phyloP scores from a whole-genome alignment of 2,888 invertebrate genomes.

The Plebejus argus region DNA sequence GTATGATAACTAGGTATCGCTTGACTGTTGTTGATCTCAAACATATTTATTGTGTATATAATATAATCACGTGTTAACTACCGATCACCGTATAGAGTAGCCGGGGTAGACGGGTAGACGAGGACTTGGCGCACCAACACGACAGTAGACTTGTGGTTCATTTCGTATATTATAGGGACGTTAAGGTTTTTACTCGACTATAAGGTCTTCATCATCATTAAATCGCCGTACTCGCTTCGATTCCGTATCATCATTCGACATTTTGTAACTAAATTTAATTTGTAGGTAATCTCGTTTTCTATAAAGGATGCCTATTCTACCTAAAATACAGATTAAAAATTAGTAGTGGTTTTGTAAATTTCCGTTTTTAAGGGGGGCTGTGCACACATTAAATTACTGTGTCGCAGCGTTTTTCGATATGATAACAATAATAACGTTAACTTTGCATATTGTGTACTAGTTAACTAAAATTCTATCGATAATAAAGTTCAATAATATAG shows the following conservation, averaged over 20 bases:
- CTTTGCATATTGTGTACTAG: neutral
- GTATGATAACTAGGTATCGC: conserved; percentile 59
- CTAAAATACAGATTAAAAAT: neutral
- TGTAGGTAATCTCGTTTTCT: conserved; percentile 1
- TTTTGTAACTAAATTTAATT: neutral
- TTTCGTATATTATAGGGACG: conserved; percentile 56
- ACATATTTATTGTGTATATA: conserved; percentile 70
- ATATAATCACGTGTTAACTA: conserved; percentile 76
- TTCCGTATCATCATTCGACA: neutral
- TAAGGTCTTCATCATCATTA: conserved; percentile 4
- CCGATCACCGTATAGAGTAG: conserved; percentile 67
- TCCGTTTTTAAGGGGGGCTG: neutral
- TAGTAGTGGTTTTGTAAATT: neutral
- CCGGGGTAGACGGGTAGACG: conserved; percentile 45
- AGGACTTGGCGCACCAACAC: conserved; percentile 77
- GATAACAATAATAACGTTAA: neutral
- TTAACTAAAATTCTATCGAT: conserved; percentile 15
- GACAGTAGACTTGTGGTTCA: conserved; percentile 72
- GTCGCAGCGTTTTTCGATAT: neutral
- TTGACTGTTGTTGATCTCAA: conserved; percentile 79
- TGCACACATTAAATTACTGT: neutral
- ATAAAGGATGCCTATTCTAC: neutral
- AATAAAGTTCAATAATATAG: conserved; percentile 24
- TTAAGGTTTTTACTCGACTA: conserved; percentile 40
- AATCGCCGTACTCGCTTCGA: conserved; percentile 1